These are phyloP conservation scores for Hydrotaea cyrtoneurina DNA, from an alignment of 2,888 invertebrate genomes.

Conservation along the genomic window DNA sequence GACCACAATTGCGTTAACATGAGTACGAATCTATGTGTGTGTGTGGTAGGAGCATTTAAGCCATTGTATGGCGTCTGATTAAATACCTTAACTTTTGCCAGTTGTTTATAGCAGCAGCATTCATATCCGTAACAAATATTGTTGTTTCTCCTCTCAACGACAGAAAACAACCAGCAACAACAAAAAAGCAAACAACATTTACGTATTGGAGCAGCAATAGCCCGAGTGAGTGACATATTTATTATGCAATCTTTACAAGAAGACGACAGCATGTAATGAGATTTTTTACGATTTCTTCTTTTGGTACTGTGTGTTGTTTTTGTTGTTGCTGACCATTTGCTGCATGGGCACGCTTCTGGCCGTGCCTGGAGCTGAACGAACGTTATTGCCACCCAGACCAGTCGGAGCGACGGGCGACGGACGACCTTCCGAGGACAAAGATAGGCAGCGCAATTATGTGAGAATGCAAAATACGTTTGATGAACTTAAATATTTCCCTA, in stretches of 20 bases:
- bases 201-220: not conserved
- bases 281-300: constrained; percentile 30
- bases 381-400: too few relatives aligned
- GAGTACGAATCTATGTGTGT: not conserved
- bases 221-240: constrained; percentile 19
- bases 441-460: constrained; percentile 8
- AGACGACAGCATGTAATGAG: constrained; percentile 34
- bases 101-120: not conserved
- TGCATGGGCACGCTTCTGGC: not conserved
- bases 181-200: not conserved
- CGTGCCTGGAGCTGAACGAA: not conserved
- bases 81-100: not conserved
- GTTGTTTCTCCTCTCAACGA: not conserved
- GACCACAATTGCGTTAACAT: not conserved
- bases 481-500: constrained; percentile 7
- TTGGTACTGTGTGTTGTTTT: not conserved
- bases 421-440: constrained; percentile 1
- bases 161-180: not conserved
- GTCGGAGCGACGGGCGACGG: not conserved
- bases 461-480: constrained; percentile 6
- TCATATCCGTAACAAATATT: not conserved
- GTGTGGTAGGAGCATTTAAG: not conserved
- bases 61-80: not conserved
- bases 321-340: constrained; percentile 13
- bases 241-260: constrained; percentile 33